Evolutionary conservation across 1,140 invertebrate genomes (phyloP), one percentile per base, ranked within the genome.

Genomic region (Archegozetes longisetosus): DNA sequence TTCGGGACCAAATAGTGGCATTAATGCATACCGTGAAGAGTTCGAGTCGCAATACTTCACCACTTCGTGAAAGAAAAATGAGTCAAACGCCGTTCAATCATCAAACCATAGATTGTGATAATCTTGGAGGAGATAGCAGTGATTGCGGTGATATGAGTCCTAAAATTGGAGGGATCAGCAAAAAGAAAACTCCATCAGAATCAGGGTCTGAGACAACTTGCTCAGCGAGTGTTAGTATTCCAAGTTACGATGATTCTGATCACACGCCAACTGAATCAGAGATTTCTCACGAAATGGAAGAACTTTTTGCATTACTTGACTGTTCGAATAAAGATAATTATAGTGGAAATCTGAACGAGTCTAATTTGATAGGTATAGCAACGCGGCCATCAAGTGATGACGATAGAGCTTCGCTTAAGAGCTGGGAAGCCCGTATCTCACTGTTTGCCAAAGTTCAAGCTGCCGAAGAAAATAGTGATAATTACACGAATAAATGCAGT

Each of bases 11-110:
- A n/a, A 71, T 93, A 28, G 85, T 89, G 1, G 86, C 87, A 0
- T 73, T 92, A 28, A 93, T 93, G 89, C 87, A 90, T 68, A 88
- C 92, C 68, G 88, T 91, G 2, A 86, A 40, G 32, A 9, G 6
- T 6, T 40, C 32, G 32, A 9, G 6, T 17, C 6, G 6, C 6
- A 40, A 17, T 40, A 40, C 6, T 40, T 17, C 32, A 6, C 6
- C 17, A 50, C 17, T 20, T 50, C 49, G 23, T 9, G 17, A 50
- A n/a, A 50, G 20, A 4, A 22, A 24, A n/a, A 53, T 23, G 20
- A 22, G 26, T 13, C 9, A 53, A 24, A 24, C 26, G 17, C 26
- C 51, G 26, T 53, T 53, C 22, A 53, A 24, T 51, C 49, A 51
- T 12, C 17, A 22, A 17, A 12, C 20, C 20, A 51, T 24, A 6